These are phyloP conservation scores for Phrynocephalus guinanensis DNA, from an alignment of 2,797 vertebrate species.

Conservation along the genomic window DNA sequence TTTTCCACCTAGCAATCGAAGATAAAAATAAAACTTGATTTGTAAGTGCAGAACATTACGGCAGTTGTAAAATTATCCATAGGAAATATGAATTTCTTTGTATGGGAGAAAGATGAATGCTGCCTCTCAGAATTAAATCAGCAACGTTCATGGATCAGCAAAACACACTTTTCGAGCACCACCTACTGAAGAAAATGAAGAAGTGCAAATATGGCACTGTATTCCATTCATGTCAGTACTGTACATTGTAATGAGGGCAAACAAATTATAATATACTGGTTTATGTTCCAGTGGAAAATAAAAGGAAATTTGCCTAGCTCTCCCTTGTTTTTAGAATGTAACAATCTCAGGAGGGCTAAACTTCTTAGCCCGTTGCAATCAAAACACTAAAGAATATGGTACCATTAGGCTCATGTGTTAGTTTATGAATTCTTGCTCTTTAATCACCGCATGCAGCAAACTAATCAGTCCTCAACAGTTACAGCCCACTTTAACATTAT, in stretches of 20 bases:
- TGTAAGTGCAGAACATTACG: not conserved
- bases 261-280: not conserved
- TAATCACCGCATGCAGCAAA: not conserved
- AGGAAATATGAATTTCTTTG: not conserved
- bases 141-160: not conserved
- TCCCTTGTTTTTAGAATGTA: not conserved
- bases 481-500: not conserved
- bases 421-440: not conserved
- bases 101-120: rapidly evolving
- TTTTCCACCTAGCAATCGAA: not conserved
- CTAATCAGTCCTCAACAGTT: not conserved
- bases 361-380: not conserved
- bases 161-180: slow-evolving; percentile 55
- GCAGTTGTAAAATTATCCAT: not conserved
- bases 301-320: not conserved
- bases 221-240: slow-evolving; percentile 1
- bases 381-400: not conserved
- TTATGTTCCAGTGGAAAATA: slow-evolving; percentile 9
- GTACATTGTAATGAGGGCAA: not conserved
- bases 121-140: not conserved
- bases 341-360: not conserved
- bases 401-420: not conserved
- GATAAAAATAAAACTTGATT: not conserved
- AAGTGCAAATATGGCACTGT: slow-evolving; percentile 8
- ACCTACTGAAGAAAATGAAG: slow-evolving; percentile 53